Evolutionary conservation across 2,797 vertebrate species (phyloP).

Genomic region (Coregonus ussuriensis): DNA sequence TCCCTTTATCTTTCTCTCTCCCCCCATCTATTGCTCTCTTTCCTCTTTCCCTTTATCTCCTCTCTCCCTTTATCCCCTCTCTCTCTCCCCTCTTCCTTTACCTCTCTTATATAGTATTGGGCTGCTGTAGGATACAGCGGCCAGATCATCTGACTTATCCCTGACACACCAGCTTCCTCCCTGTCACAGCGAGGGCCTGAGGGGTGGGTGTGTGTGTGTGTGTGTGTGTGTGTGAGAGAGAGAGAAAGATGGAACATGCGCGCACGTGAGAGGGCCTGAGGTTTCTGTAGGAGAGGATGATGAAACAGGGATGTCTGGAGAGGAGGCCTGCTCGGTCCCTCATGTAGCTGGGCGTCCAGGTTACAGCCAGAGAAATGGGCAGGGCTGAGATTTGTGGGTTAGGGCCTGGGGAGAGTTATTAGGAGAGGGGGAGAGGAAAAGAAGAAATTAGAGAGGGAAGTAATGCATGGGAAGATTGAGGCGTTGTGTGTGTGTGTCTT

Average conservation of each 20-base stretch:
- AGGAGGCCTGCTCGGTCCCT: not conserved
- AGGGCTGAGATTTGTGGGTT: conserved; percentile 34
- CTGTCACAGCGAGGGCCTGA: not conserved
- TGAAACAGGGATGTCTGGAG: not conserved
- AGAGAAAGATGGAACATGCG: not conserved
- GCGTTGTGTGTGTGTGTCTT: conserved; percentile 11
- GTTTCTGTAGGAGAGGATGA: not conserved
- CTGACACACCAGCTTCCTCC: not conserved
- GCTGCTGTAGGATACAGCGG: not conserved
- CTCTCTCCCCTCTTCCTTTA: not conserved
- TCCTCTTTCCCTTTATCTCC: conserved; percentile 6
- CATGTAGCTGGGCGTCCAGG: not conserved
- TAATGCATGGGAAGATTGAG: conserved; percentile 60
- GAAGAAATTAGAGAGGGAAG: not conserved
- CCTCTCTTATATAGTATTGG: not conserved
- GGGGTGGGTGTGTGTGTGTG: not conserved
- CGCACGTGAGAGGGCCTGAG: not conserved
- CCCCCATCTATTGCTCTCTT: conserved; percentile 25
- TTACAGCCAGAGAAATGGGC: conserved; percentile 29
- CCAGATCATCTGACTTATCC: not conserved
- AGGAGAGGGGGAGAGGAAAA: conserved; percentile 40
- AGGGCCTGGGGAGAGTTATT: conserved; percentile 49
- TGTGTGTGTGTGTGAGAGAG: conserved; percentile 9
- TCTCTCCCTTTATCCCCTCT: not conserved
- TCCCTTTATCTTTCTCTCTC: not conserved